These are phyloP conservation scores for Micronycteris hirsuta DNA, from an alignment of 2,113 vertebrate genomes.

Conservation along the genomic window DNA sequence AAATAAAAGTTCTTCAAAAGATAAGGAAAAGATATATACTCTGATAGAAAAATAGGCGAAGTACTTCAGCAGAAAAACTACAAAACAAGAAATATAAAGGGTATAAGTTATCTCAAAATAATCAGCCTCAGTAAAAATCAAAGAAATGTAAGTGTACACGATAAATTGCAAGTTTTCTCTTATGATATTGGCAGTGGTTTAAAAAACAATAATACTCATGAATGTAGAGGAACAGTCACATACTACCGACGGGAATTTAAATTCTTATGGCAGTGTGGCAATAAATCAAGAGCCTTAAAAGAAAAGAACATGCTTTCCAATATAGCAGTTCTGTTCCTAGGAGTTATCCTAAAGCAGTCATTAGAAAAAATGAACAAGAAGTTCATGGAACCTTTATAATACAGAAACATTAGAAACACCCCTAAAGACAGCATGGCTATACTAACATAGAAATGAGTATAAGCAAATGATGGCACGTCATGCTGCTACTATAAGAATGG, in stretches of 20 bases:
- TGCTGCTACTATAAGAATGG: background rate
- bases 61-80: background rate
- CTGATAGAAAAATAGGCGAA: background rate
- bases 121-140: slow-evolving; percentile 6
- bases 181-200: background rate
- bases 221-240: background rate
- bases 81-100: background rate
- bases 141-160: background rate
- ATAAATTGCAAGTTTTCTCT: background rate
- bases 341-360: background rate
- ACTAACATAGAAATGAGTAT: slow-evolving; percentile 18
- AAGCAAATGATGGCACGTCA: background rate
- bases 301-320: background rate
- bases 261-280: background rate
- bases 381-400: background rate
- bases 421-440: background rate
- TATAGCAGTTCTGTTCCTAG: background rate
- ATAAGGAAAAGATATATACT: background rate
- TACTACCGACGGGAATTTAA: background rate
- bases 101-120: background rate
- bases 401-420: background rate
- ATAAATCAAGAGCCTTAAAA: background rate
- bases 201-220: background rate
- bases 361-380: background rate
- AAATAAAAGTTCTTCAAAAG: background rate